Evolutionary conservation across 2,797 vertebrate species (phyloP).

Genomic region (Geotrypetes seraphini): DNA sequence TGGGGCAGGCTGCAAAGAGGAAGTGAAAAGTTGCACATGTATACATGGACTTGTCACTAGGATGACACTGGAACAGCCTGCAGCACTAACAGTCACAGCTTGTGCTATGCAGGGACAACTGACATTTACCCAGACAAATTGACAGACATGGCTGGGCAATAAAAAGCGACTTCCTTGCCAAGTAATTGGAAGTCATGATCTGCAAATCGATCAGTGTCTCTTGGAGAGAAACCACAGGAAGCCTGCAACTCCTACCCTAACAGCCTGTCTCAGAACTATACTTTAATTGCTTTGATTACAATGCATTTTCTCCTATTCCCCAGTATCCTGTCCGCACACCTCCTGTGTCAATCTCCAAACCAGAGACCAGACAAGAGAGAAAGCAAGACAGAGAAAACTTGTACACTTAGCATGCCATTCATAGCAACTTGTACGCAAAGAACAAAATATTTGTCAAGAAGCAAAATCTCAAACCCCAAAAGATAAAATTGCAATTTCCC

Average conservation of each 20-base stretch:
- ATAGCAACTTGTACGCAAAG: no score
- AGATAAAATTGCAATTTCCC: no score
- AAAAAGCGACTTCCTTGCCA: constrained; percentile 56
- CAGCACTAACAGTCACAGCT: no score
- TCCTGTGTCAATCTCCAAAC: not conserved
- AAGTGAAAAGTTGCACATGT: no score
- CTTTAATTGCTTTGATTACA: not conserved
- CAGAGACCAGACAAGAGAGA: not conserved
- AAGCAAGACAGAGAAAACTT: no score
- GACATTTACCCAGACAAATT: constrained; percentile 12
- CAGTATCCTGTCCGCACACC: not conserved
- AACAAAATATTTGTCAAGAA: no score
- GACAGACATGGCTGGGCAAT: constrained; percentile 13
- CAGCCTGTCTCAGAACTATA: not conserved
- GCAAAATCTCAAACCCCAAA: no score
- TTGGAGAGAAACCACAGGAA: constrained; percentile 4
- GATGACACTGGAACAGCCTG: no score
- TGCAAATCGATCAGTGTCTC: constrained; percentile 51
- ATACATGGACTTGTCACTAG: no score
- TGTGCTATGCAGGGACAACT: no score
- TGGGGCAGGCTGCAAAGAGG: not conserved
- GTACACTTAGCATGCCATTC: no score
- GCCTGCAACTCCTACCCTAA: not conserved
- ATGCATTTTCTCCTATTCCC: not conserved
- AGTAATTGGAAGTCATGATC: constrained; percentile 56